phyloP scores from a whole-genome alignment of 2,888 invertebrate genomes.

The Meganola albula region DNA sequence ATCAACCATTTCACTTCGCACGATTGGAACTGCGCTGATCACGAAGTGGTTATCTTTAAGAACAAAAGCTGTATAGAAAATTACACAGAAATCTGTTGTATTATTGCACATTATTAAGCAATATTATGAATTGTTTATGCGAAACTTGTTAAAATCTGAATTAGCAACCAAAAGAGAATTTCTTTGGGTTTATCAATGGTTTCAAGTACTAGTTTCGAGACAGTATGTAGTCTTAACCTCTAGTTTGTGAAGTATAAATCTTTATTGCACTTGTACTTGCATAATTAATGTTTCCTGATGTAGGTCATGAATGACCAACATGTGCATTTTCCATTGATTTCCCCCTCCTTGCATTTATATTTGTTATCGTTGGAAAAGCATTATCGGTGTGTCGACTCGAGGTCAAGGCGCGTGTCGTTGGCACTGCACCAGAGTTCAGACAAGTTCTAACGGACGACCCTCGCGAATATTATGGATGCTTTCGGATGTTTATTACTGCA shows the following conservation, averaged over 20 bases:
- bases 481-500: background rate
- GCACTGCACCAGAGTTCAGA: slow-evolving; percentile 56
- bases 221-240: too few relatives aligned
- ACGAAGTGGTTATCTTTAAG: slow-evolving; percentile 11
- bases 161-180: too few relatives aligned
- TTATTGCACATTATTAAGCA: too few relatives aligned
- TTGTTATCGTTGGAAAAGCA: slow-evolving; percentile 30
- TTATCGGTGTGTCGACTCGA: slow-evolving; percentile 42
- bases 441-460: slow-evolving; percentile 24
- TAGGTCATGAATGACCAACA: slow-evolving; percentile 17
- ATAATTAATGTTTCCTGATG: too few relatives aligned
- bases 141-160: too few relatives aligned
- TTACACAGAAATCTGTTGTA: too few relatives aligned
- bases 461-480: slow-evolving; percentile 24
- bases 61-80: background rate
- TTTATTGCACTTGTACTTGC: too few relatives aligned
- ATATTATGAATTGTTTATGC: too few relatives aligned
- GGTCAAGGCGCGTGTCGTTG: slow-evolving; percentile 69
- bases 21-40: slow-evolving; percentile 13
- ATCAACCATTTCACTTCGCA: slow-evolving; percentile 19
- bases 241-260: too few relatives aligned
- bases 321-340: slow-evolving; percentile 28
- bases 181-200: too few relatives aligned
- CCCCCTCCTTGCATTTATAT: slow-evolving; percentile 21
- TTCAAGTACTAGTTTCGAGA: too few relatives aligned